Conservation (phyloP, 2,797 vertebrate genomes). For the Tokudaia muenninki region DNA sequence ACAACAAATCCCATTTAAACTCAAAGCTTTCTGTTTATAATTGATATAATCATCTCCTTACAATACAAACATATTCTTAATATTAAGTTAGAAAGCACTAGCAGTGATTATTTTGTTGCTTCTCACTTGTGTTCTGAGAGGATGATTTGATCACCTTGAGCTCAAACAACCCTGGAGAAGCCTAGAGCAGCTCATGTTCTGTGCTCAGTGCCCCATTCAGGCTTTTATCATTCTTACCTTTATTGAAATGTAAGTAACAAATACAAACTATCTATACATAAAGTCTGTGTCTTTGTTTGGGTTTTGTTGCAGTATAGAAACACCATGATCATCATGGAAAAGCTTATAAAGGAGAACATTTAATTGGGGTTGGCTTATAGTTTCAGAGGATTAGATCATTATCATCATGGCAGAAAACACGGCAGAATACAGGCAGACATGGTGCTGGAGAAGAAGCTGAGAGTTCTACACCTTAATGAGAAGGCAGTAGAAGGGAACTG, state of each 20-base stretch:
- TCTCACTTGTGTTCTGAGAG: background rate
- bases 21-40: background rate
- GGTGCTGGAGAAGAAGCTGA: too few species aligned
- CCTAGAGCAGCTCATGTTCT: background rate
- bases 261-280: background rate
- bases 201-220: background rate
- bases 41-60: background rate
- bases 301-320: background rate
- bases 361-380: background rate
- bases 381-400: background rate
- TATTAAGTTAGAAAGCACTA: background rate
- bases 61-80: background rate
- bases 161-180: background rate
- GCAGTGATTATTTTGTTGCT: background rate
- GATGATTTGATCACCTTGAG: slow-evolving; percentile 15
- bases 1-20: background rate
- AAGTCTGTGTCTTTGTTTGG: background rate
- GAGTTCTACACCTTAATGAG: background rate
- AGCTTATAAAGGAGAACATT: background rate
- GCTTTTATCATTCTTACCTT: background rate
- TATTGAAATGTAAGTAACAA: background rate
- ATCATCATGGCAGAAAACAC: background rate
- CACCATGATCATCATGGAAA: background rate
- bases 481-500: background rate
- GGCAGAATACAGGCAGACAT: background rate